These are phyloP conservation scores for Scolanthus callimorphus DNA, from an alignment of 92 coral and sea anemone species.

Conservation along the genomic window DNA sequence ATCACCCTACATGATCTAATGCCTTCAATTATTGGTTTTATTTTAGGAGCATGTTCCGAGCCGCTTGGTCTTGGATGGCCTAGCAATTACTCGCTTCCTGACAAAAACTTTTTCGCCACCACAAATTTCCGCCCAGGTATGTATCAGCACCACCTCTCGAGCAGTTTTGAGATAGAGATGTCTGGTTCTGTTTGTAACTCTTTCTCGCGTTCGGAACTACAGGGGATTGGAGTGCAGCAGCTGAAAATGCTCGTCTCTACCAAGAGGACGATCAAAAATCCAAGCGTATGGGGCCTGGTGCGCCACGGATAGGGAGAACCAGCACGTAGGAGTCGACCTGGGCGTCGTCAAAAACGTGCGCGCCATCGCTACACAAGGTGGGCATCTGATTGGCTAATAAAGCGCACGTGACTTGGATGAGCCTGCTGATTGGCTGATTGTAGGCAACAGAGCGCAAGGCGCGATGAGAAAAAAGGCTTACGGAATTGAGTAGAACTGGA, in stretches of 20 bases:
- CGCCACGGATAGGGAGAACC: slow-evolving; percentile 39
- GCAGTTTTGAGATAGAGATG: not conserved
- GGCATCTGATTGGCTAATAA: not conserved
- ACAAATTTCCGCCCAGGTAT: slow-evolving; percentile 69
- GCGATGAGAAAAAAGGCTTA: too few species aligned
- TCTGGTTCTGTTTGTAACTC: not conserved
- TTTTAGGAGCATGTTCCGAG: slow-evolving; percentile 57
- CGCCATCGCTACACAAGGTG: slow-evolving; percentile 94
- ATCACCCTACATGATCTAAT: too few species aligned
- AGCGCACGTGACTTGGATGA: too few species aligned
- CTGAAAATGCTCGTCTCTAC: slow-evolving; percentile 71
- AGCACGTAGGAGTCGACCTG: slow-evolving; percentile 69
- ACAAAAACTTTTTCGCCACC: slow-evolving; percentile 68
- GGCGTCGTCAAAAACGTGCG: slow-evolving; percentile 51
- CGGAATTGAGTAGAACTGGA: too few species aligned
- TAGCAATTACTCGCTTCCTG: slow-evolving; percentile 56
- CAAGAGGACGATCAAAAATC: slow-evolving; percentile 45
- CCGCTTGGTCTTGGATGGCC: slow-evolving; percentile 80
- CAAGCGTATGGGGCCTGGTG: slow-evolving; percentile 77
- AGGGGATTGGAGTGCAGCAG: slow-evolving; percentile 74
- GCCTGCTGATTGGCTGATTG: too few species aligned
- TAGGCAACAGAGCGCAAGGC: too few species aligned
- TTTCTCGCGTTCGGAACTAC: too few species aligned
- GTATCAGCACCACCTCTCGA: not conserved
- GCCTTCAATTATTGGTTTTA: too few species aligned